These are phyloP conservation scores for Tenthredo notha DNA, from an alignment of 2,888 invertebrate species.

Conservation along the genomic window DNA sequence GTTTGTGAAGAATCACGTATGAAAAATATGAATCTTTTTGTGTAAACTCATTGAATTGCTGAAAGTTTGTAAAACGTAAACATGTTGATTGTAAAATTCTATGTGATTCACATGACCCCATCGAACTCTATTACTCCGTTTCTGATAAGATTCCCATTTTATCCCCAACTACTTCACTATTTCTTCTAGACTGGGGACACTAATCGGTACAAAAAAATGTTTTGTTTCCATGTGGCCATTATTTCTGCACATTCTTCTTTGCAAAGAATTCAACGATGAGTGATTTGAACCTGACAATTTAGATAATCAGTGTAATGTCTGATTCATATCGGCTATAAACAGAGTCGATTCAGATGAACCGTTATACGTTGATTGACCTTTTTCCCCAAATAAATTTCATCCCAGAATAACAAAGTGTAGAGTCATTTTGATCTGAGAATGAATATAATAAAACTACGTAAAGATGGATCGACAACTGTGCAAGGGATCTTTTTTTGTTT, in stretches of 20 bases:
- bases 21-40: neutral
- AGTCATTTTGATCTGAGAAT: neutral
- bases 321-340: neutral
- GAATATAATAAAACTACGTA: conserved; percentile 9
- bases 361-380: neutral
- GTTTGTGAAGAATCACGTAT: neutral
- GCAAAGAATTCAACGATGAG: neutral
- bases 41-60: neutral
- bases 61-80: neutral
- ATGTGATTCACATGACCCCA: neutral
- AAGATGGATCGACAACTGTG: conserved; percentile 32
- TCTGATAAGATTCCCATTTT: neutral
- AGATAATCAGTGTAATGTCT: neutral
- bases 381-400: neutral
- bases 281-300: neutral
- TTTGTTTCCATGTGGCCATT: neutral
- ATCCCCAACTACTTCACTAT: neutral
- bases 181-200: neutral
- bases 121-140: neutral
- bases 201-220: neutral
- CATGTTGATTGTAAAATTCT: neutral
- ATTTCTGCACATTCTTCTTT: neutral
- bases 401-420: neutral
- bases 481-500: conserved; percentile 58
- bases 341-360: neutral